A percentile compares a stretch with the other conserved stretches of the same genome.
Conservation (phyloP, 2,797 vertebrate genomes). For the Todus mexicanus region DNA sequence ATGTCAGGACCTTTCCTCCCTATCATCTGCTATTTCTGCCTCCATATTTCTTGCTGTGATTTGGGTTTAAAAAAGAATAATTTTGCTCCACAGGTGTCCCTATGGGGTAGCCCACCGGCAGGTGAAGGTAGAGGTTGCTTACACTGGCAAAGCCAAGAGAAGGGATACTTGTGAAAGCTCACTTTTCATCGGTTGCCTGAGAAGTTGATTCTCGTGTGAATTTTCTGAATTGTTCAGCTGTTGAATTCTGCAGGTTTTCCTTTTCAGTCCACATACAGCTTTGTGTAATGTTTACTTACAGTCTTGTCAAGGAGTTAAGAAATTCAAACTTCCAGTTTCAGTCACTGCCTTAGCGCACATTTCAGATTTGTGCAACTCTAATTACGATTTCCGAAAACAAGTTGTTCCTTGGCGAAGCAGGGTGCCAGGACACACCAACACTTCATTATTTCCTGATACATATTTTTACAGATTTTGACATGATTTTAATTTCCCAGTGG, state of each 20-base stretch:
- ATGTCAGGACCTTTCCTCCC: not conserved
- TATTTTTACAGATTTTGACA: not conserved
- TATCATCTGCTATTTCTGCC: not conserved
- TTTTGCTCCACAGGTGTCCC: not conserved
- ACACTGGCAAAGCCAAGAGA: not conserved
- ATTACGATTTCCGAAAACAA: not conserved
- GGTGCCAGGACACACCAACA: not conserved
- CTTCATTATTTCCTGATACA: not conserved
- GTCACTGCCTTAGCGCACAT: not conserved
- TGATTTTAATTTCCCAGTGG: not conserved
- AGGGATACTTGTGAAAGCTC: not conserved
- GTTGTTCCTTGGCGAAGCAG: not conserved
- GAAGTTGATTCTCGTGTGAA: not conserved
- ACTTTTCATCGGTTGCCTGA: not conserved
- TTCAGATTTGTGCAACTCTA: not conserved
- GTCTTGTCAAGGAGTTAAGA: not conserved
- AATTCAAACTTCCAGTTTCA: not conserved
- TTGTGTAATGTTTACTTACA: not conserved
- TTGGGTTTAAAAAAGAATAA: not conserved
- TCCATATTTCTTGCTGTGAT: not conserved
- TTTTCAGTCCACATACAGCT: not conserved
- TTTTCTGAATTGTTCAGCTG: not conserved
- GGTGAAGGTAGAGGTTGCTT: not conserved
- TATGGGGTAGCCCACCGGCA: not conserved
- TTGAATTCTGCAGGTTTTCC: not conserved